phyloP scores from a whole-genome alignment of 2,888 invertebrate species.

The Pediacus dermestoides region DNA sequence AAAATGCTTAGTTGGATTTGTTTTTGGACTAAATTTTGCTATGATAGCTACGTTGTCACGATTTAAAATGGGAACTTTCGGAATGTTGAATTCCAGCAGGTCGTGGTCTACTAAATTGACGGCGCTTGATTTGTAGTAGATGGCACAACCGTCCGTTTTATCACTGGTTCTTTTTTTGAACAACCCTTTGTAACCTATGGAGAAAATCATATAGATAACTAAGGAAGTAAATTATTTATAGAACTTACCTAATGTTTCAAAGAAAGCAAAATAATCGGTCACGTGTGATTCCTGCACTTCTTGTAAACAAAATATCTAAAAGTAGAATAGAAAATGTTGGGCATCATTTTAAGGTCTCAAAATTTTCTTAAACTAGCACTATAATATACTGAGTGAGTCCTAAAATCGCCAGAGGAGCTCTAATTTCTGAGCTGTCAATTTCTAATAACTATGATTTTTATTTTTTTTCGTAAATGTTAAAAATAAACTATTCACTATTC shows the following conservation, averaged over 20 bases:
- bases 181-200: conserved; percentile 71
- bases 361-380: too few relatives aligned
- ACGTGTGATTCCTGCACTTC: conserved; percentile 80
- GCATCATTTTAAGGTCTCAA: too few relatives aligned
- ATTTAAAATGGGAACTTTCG: conserved; percentile 64
- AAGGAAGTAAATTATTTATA: neutral
- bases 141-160: conserved; percentile 86
- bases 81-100: conserved; percentile 67
- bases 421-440: too few relatives aligned
- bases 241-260: conserved; percentile 38
- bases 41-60: conserved; percentile 87
- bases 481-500: too few relatives aligned
- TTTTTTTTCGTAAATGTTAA: too few relatives aligned
- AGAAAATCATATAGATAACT: too few relatives aligned
- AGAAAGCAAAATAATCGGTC: conserved; percentile 56
- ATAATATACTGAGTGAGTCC: too few relatives aligned
- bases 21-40: conserved; percentile 64
- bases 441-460: too few relatives aligned
- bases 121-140: conserved; percentile 68
- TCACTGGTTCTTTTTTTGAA: conserved; percentile 81
- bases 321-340: too few relatives aligned
- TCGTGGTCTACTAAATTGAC: conserved; percentile 65
- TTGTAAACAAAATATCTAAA: conserved; percentile 81
- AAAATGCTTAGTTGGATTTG: conserved; percentile 54
- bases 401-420: too few relatives aligned